These are phyloP conservation scores for Caenorhabditis briggsae DNA, from an alignment of 1,140 invertebrate genomes.

Conservation along the genomic window DNA sequence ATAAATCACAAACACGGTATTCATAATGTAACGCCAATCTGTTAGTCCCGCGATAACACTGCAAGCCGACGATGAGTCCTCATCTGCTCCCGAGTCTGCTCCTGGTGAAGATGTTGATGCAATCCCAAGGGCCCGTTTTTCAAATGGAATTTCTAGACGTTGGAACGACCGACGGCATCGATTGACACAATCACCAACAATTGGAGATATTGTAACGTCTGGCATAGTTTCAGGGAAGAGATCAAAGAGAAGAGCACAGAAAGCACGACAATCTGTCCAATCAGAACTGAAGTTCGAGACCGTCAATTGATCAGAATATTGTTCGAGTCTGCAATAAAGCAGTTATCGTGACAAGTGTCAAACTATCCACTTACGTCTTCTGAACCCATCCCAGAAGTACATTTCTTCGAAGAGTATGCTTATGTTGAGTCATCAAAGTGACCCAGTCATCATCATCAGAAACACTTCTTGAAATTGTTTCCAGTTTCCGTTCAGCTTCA, in stretches of 20 bases:
- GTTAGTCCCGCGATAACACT: background rate
- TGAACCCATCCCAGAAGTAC: constrained; percentile 49
- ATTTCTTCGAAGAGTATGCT: constrained; percentile 1
- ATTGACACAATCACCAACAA: constrained; percentile 26
- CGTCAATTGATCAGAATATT: constrained; percentile 24
- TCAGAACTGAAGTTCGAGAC: constrained; percentile 37
- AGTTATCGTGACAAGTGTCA: background rate
- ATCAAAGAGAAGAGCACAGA: constrained; percentile 34
- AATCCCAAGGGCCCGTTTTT: constrained; percentile 35
- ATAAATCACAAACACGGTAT: constrained; percentile 25
- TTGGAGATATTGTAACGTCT: constrained; percentile 9
- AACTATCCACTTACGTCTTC: background rate
- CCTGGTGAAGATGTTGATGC: background rate
- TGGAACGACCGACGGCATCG: constrained; percentile 22
- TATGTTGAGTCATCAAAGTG: constrained; percentile 20
- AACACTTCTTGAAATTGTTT: constrained; percentile 27
- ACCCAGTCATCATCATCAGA: constrained; percentile 33
- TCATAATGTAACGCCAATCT: constrained; percentile 48
- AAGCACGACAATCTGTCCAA: constrained; percentile 40
- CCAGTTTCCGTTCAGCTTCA: constrained; percentile 30
- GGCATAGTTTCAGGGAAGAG: constrained; percentile 13
- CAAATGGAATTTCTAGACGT: constrained; percentile 29
- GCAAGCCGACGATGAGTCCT: background rate
- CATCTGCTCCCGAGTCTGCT: constrained; percentile 17
- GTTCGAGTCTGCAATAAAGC: constrained; percentile 1